Conservation (phyloP, 2,797 vertebrate species). For the Poeciliopsis paucimaculata region DNA sequence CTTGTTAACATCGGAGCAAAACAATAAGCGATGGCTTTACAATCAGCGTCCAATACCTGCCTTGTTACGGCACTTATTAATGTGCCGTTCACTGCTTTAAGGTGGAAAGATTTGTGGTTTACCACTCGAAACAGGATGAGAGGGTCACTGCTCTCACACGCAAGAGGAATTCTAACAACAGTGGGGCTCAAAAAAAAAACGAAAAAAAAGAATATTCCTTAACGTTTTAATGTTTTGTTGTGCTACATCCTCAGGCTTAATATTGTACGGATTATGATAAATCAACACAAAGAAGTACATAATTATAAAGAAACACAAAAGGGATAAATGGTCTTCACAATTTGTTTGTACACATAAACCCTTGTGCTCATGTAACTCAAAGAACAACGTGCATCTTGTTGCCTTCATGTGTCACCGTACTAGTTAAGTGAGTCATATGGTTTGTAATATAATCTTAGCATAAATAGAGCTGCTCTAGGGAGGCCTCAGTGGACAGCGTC, state of each 20-base stretch:
- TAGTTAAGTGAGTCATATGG: background rate
- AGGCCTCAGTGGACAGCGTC: background rate
- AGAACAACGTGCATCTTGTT: background rate
- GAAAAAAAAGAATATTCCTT: background rate
- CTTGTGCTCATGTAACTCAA: background rate
- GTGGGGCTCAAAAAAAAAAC: too few species aligned
- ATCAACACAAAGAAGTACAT: background rate
- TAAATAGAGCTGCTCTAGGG: background rate
- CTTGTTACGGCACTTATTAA: constrained; percentile 5
- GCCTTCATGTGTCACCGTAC: background rate
- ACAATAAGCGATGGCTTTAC: background rate
- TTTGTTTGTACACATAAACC: background rate
- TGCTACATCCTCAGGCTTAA: background rate
- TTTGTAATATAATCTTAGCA: background rate
- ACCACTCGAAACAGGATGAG: background rate
- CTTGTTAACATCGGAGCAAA: constrained; percentile 27
- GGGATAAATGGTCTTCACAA: background rate
- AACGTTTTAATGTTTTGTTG: background rate
- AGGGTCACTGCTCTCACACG: background rate
- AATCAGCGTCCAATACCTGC: background rate
- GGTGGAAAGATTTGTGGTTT: constrained; percentile 4
- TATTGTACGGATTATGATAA: background rate
- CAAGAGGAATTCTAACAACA: constrained; percentile 17
- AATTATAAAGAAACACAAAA: background rate
- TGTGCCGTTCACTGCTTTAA: background rate